A percentile compares a stretch with the other conserved stretches of the same genome.
phyloP scores from a whole-genome alignment of 2,888 invertebrate species.

The Diplazon laetatorius region DNA sequence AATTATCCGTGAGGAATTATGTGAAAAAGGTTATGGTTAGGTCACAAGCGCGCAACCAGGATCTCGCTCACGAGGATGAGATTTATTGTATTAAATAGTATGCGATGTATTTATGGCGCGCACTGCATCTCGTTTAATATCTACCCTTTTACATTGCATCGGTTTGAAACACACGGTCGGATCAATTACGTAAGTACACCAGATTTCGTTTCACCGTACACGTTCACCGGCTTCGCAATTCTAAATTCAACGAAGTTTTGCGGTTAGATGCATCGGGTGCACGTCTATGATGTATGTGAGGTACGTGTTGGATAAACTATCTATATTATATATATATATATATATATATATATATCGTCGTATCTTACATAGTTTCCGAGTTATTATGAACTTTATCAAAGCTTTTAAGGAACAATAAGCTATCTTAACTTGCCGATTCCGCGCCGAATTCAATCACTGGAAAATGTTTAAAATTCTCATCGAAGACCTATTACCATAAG shows the following conservation, averaged over 20 bases:
- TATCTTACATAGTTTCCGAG: too few relatives aligned
- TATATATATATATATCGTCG: too few relatives aligned
- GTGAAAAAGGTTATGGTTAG: conserved; percentile 32
- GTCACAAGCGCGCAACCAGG: conserved; percentile 39
- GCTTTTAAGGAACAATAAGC: too few relatives aligned
- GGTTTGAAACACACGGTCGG: conserved; percentile 33
- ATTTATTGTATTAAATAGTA: conserved; percentile 20
- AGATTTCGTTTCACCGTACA: conserved; percentile 28
- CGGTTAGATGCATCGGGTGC: conserved; percentile 31
- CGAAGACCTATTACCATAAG: too few relatives aligned
- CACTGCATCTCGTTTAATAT: conserved; percentile 24
- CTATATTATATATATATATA: too few relatives aligned
- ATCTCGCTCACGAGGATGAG: conserved; percentile 36
- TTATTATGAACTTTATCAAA: too few relatives aligned
- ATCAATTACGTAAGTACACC: conserved; percentile 54
- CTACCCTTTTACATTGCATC: conserved; percentile 19
- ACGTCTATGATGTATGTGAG: conserved; percentile 38
- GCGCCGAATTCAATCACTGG: too few relatives aligned
- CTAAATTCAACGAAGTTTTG: conserved; percentile 39
- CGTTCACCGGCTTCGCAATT: conserved; percentile 31
- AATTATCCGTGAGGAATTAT: neutral
- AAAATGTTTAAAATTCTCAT: too few relatives aligned
- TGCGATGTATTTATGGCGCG: neutral
- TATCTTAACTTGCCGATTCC: too few relatives aligned
- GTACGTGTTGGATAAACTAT: conserved; percentile 26